Evolutionary conservation across 1,140 invertebrate species (phyloP), one percentile per base, ranked within the genome.

Genomic region (Meloidogyne floridensis): DNA sequence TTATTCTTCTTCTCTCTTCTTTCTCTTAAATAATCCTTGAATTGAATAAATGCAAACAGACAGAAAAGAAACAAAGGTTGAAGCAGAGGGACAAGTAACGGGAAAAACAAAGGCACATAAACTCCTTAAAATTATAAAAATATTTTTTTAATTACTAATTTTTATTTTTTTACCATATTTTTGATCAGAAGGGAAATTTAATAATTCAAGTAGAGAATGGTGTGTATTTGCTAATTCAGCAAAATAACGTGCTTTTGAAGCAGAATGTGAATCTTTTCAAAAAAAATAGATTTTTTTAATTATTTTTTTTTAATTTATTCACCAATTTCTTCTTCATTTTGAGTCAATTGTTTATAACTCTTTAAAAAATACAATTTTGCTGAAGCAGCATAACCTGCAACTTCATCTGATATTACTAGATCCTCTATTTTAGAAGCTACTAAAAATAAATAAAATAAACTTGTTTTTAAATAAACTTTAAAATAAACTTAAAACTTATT

Each of bases 181-280:
- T 47, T 85, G 85, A 13, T 85, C 84, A 18, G 84, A 85, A 0
- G 84, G 84, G 53, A 85, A 85, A 72, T 85, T 87, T 42, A 85
- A 72, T 8, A 84, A 54, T 65, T 85, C 81, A 43, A 86, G 73
- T 20, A 86, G 51, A n/a, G 82, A 80, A 18, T 65, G 51, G 65
- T 86, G 85, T 2, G 83, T 77, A 65, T 71, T 82, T 42, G 86
- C 85, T 9, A 72, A 59, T 43, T 86, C 85, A 42, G 85, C 86
- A 13, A 86, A 75, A 20, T 82, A 9, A 47, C 85, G 86, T 51
- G 85, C 86, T 10, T 80, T 72, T 13, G 82, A 13, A 8, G 82
- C 51, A 11, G 83, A 77, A 11, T 32, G 10, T 43, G 72, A 70
- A 80, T 83, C 82, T 83, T 15, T 32, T 32, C 1, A 1, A 1